phyloP scores from a whole-genome alignment of 2,797 vertebrate species.

The Sebastiscus albofasciatus region DNA sequence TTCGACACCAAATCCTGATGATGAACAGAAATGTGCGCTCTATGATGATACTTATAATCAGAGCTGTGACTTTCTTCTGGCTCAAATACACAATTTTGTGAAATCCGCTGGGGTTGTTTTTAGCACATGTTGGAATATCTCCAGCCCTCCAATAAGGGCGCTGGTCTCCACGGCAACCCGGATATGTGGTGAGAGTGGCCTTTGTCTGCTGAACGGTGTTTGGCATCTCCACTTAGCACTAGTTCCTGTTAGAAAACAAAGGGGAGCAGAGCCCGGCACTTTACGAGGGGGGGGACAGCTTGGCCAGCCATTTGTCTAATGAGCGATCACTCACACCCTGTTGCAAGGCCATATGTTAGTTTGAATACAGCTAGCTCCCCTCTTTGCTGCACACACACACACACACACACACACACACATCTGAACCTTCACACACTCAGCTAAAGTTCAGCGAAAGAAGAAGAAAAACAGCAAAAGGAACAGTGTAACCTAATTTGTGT shows the following conservation, averaged over 20 bases:
- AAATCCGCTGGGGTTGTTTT: conserved; percentile 31
- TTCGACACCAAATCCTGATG: background rate
- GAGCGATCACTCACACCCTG: conserved; percentile 74
- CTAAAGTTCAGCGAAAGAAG: conserved; percentile 27
- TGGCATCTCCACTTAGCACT: conserved; percentile 76
- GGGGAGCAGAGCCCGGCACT: conserved; percentile 55
- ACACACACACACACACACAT: conserved; percentile 7
- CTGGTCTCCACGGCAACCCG: conserved; percentile 70
- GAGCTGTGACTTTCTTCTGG: background rate
- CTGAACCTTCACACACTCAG: conserved; percentile 6
- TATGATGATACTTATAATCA: background rate
- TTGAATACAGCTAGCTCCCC: conserved; percentile 46
- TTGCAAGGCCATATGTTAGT: conserved; percentile 77
- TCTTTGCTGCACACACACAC: conserved; percentile 29
- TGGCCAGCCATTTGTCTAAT: conserved; percentile 79
- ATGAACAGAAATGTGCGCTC: background rate
- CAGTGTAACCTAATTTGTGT: conserved; percentile 52
- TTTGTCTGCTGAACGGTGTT: conserved; percentile 77
- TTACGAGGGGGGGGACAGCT: conserved; percentile 69
- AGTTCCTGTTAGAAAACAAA: conserved; percentile 80
- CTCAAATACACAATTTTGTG: conserved; percentile 26
- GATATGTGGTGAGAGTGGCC: conserved; percentile 70
- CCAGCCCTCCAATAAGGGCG: conserved; percentile 37
- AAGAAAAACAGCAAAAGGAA: conserved; percentile 36
- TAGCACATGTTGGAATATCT: conserved; percentile 40